phyloP scores from a whole-genome alignment of 1,140 invertebrate genomes.

The Cryptotermes secundus region DNA sequence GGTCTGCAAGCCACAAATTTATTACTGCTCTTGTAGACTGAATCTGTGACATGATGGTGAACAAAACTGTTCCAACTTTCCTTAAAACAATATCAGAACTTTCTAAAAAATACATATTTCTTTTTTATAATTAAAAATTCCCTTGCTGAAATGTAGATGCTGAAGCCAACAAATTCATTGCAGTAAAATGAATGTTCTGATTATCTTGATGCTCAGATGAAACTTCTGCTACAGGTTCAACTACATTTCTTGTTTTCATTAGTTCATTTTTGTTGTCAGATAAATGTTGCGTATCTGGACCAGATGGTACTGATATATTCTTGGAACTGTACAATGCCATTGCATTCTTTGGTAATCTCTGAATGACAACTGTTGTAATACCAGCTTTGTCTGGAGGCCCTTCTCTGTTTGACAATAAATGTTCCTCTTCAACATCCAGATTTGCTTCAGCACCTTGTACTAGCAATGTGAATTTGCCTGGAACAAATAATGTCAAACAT shows the following conservation, averaged over 20 bases:
- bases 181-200: neutral
- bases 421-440: neutral
- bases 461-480: neutral
- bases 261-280: neutral
- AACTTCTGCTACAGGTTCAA: neutral
- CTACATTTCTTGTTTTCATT: neutral
- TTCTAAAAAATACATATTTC: too few species aligned
- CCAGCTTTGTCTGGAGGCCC: neutral
- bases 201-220: neutral
- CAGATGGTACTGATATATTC: neutral
- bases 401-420: neutral
- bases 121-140: neutral
- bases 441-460: neutral
- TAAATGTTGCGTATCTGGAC: neutral
- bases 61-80: too few species aligned
- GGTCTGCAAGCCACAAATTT: neutral
- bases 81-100: too few species aligned
- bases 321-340: neutral
- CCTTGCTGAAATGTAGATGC: slow-evolving; percentile 10
- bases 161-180: neutral
- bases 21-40: neutral
- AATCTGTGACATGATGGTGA: too few species aligned
- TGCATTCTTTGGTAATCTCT: slow-evolving; percentile 5
- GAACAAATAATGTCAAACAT: neutral
- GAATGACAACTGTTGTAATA: slow-evolving; percentile 5